Evolutionary conservation across 2,888 invertebrate species (phyloP), one percentile per base, ranked within the genome.

Genomic region (Tortricodes alternella): DNA sequence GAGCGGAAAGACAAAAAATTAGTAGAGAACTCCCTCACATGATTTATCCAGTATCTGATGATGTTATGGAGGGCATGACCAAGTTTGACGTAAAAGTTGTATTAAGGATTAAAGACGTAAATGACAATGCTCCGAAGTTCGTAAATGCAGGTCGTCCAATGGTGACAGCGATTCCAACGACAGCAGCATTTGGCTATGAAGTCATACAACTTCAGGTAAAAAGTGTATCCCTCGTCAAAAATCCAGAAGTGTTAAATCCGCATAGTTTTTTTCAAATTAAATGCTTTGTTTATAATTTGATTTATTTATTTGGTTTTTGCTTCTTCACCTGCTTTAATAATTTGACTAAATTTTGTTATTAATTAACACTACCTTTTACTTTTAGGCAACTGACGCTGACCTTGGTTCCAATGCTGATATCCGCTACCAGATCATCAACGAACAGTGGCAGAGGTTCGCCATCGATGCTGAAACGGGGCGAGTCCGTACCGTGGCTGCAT

Each of bases 51-150:
- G 93, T 96, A 9, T 90, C 93, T 0, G 94, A 94, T 60, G 95
- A 96, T 53, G 91, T 93, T 46, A 81, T 96, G 15, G 93, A 94
- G 62, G 95, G 94, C 43, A 89, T 96, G 64, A 93, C 93, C 66
- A 92, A 92, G 65, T 96, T 94, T 73, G 97, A 97, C 76, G 96
- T 96, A 1, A 94, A 96, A 75, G 93, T 97, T 1, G 92, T 96
- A 1, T 93, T 97, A 0, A 92, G 94, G 66, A 93, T 97, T 52
- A 93, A 93, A 41, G 97, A 97, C 77, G 93, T 94, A 0, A 97
- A 97, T 72, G 97, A 97, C 73, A 96, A 97, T 76, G 87, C 94
- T 2, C 97, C 97, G 0, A 93, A 92, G 68, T 97, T 97, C 74
- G 92, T 92, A 2, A 93, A 93, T 34, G 93, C 93, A 53, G 96